These are phyloP conservation scores for Thereva unica DNA, from an alignment of 2,888 invertebrate genomes.

Conservation along the genomic window DNA sequence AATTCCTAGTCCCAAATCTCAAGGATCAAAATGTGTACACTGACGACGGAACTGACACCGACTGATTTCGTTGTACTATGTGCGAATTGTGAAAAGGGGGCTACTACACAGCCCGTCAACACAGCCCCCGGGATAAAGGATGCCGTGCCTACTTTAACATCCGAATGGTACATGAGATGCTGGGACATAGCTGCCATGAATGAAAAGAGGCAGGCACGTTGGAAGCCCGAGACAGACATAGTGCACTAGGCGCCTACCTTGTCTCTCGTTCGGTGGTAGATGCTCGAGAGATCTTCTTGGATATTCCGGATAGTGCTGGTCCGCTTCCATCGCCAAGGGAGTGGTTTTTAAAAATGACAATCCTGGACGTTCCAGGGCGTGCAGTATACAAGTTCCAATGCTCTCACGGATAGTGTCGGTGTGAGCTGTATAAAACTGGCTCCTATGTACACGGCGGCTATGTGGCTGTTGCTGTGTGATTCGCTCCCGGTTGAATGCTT, in stretches of 20 bases:
- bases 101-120: conserved; percentile 14
- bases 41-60: conserved; percentile 41
- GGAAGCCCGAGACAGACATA: conserved; percentile 12
- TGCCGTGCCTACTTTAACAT: conserved; percentile 9
- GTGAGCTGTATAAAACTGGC: not conserved
- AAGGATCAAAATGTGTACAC: conserved; percentile 35
- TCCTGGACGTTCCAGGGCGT: conserved; percentile 7
- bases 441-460: not conserved
- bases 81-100: conserved; percentile 24
- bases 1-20: conserved; percentile 13
- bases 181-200: conserved; percentile 1
- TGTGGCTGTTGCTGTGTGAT: conserved; percentile 3
- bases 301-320: not conserved
- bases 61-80: conserved; percentile 36
- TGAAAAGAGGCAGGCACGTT: conserved; percentile 16
- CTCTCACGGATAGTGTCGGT: conserved; percentile 24
- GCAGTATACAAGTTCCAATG: conserved; percentile 1
- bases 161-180: conserved; percentile 27
- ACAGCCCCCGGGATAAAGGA: conserved; percentile 3
- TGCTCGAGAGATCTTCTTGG: too few species aligned
- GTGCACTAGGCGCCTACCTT: not conserved
- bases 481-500: conserved; percentile 9
- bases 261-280: not conserved
- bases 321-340: conserved; percentile 14
- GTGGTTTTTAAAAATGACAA: conserved; percentile 13